Base-by-base conservation (phyloP, 1,140 invertebrate genomes). In the Metaphire vulgaris region DNA sequence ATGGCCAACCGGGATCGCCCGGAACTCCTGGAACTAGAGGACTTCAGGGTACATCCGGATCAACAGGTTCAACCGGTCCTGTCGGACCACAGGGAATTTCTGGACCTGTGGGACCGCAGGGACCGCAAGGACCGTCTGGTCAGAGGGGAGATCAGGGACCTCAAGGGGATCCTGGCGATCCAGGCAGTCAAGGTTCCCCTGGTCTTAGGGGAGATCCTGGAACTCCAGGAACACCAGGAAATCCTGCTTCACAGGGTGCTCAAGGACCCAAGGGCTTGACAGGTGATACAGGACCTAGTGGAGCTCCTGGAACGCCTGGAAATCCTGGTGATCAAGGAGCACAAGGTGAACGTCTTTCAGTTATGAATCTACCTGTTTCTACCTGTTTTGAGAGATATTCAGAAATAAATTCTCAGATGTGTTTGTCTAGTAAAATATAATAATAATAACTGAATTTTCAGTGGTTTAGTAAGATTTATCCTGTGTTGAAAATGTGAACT, bases 281-380 rank as follows among this genome's bases (percentile, higher is more conserved):
- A 2, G 77, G 77, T 28, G 33, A 21, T 34, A 71, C 64, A 65
- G 76, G 76, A 1, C 28, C 79, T 79, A 26, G 82, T 81, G 41
- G 77, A 76, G 67, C 69, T 76, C 56, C 75, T 56, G 41, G 41
- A 56, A 12, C 41, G 21, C 41, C 41, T 12, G 41, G 41, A 12
- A 56, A 56, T 21, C 41, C 41, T 56, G 41, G 41, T 12, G 21
- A 6, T 6, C 41, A 6, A 12, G 41, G 41, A 12, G 41, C 41
- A 56, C 41, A 56, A 56, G 41, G 41, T 56, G 21, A n/a, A n/a
- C n/a, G n/a, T n/a, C n/a, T n/a, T n/a, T n/a, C n/a, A n/a, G n/a
- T n/a, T n/a, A n/a, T n/a, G n/a, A n/a, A n/a, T n/a, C n/a, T n/a
- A n/a, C n/a, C n/a, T n/a, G n/a, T n/a, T n/a, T n/a, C n/a, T n/a